Base-by-base conservation (phyloP, 1,140 invertebrate species). In the Eupristina koningsbergeri region DNA sequence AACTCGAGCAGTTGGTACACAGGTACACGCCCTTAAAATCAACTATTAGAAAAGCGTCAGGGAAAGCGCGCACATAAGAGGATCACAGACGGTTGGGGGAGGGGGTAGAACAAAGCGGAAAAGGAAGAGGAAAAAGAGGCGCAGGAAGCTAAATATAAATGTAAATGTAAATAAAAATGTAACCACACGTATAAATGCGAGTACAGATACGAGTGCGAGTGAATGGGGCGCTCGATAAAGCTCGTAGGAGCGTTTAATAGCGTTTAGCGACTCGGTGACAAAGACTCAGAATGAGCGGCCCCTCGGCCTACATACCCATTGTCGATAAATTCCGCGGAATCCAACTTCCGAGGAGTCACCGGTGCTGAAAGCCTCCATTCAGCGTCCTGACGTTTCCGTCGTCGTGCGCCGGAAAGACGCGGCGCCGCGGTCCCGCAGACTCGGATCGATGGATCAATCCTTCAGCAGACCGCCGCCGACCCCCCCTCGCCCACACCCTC, bases 221-320 rank as follows among this genome's bases (percentile, higher is more conserved):
- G 41, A 5, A 11, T 45, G 41, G 41, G 17, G n/a, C 47, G 22
- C 73, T 47, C 45, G 47, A 41, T 73, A 73, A 73, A 29, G 6
- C 19, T 29, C 2, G 45, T 26, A 9, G 5, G 3, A 5, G 63
- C 15, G 34, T 61, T 69, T 53, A 63, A 69, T 36, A 19, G 53
- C 69, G 53, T 3, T 34, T 3, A 58, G 58, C 36, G 41, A 11
- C 41, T 5, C 41, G n/a, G n/a, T n/a, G n/a, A n/a, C n/a, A n/a
- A n/a, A n/a, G n/a, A n/a, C n/a, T n/a, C n/a, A n/a, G n/a, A n/a
- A n/a, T n/a, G n/a, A n/a, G n/a, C n/a, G n/a, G n/a, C n/a, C n/a
- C n/a, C n/a, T n/a, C 47, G 81, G 82, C 76, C 83, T 84, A 79
- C 69, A 83, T 83, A 71, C 26, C n/a, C 69, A 80, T 75, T 84